These are phyloP conservation scores for Phymanthus crucifer DNA, from an alignment of 92 coral and sea anemone genomes.

Conservation along the genomic window DNA sequence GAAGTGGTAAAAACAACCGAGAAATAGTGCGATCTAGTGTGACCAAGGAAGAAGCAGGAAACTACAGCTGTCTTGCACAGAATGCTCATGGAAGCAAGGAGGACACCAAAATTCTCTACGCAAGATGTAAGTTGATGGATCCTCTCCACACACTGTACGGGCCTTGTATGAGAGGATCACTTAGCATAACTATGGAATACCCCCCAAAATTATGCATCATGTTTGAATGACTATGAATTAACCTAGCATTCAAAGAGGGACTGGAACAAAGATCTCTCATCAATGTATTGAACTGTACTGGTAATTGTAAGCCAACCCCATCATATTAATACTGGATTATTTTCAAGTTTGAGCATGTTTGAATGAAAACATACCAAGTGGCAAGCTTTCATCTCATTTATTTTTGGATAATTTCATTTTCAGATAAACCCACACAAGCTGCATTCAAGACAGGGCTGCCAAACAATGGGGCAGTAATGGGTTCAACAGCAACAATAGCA, in stretches of 20 bases:
- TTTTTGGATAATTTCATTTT: no score
- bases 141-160: background rate
- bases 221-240: no score
- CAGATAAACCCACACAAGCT: slow-evolving; percentile 54
- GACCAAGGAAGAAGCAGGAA: slow-evolving; percentile 58
- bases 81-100: slow-evolving; percentile 53
- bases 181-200: background rate
- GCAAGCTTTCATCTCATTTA: background rate
- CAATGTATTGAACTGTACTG: no score
- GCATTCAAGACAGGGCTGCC: slow-evolving; percentile 62
- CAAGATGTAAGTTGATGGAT: slow-evolving; percentile 53
- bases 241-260: no score
- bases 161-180: background rate
- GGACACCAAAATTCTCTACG: slow-evolving; percentile 31
- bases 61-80: slow-evolving; percentile 71
- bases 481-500: slow-evolving; percentile 39
- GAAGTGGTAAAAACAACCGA: background rate
- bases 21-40: slow-evolving; percentile 8
- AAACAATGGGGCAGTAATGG: slow-evolving; percentile 36
- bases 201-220: no score
- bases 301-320: no score
- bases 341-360: no score
- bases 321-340: no score
- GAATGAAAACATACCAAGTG: no score
- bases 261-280: no score